Base-by-base conservation (phyloP, 1,140 invertebrate species). In the Brachionus plicatilis region DNA sequence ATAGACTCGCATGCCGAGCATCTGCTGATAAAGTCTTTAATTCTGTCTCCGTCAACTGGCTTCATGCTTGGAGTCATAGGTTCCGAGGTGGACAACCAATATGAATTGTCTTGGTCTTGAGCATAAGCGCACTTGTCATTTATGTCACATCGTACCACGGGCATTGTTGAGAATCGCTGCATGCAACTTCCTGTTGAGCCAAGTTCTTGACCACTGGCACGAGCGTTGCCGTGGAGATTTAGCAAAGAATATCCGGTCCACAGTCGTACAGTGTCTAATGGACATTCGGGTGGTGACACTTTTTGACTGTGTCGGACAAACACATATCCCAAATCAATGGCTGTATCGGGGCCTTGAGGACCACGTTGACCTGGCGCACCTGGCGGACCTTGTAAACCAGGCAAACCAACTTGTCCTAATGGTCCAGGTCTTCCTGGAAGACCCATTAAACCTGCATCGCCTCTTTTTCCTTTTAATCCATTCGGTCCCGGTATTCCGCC, bases 201-300 rank as follows among this genome's bases (percentile, higher is more conserved):
- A 3, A 84, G 50, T n/a, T 84, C 83, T 84, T 84, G 83, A 14
- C 65, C 60, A 84, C 65, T 70, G 37, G 60, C 83, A 76, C 65
- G 68, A 75, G 65, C 83, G 20, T 84, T 84, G 37, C 68, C 83
- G 14, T 84, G 83, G 2, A 84, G 20, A 68, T 70, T 84, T 5
- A 99, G 92, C 1, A 99, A 90, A 20, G 96, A 98, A 90, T 95
- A 99, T 84, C 97, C 98, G 85, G 94, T 93, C 97, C 97, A 99
- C 68, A 99, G 87, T 88, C 93, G 92, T 1, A 92, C 90, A 1
- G 95, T 95, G 83, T 94, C 93, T 56, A 87, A 87, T 0, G 97
- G 97, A 91, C 98, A 99, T 20, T 91, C 86, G 0, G 97, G 96
- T 84, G 95, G 92, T 86, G 92, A 90, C 20, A 93, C 92, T 1